Conservation (phyloP, 1,140 invertebrate species). For the Papilio polyxenes region DNA sequence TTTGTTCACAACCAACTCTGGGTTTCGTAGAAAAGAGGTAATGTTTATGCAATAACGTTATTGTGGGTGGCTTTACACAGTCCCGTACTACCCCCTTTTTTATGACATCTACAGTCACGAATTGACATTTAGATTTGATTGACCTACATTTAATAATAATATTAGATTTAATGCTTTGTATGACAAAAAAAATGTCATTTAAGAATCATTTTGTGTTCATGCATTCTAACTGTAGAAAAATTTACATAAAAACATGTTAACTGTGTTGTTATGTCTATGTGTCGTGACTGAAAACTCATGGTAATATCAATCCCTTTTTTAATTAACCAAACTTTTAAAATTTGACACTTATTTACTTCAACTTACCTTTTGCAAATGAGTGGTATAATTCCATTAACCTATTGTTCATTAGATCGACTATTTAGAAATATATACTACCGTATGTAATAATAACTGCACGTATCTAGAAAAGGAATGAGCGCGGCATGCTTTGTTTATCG, state of each 20-base stretch:
- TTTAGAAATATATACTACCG: neutral
- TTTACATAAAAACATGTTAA: too few species aligned
- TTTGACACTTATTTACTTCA: neutral
- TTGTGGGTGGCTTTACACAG: neutral
- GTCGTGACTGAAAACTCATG: too few species aligned
- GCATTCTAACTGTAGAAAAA: too few species aligned
- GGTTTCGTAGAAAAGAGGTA: too few species aligned
- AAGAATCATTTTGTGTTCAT: too few species aligned
- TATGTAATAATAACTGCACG: neutral
- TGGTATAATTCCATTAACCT: neutral
- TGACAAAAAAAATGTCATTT: too few species aligned
- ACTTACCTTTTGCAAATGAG: neutral
- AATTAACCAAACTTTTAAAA: too few species aligned
- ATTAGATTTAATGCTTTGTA: neutral
- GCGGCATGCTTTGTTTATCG: conserved; percentile 8
- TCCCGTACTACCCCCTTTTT: neutral
- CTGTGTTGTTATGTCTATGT: too few species aligned
- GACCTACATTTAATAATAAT: neutral
- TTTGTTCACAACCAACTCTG: neutral
- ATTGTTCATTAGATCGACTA: neutral
- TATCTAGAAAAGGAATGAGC: neutral
- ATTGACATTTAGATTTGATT: conserved; percentile 3
- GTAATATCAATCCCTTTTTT: too few species aligned
- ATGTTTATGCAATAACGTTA: neutral
- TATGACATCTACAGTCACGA: neutral